These are phyloP conservation scores for Palloptera scutellata DNA, from an alignment of 2,888 invertebrate genomes.

Conservation along the genomic window DNA sequence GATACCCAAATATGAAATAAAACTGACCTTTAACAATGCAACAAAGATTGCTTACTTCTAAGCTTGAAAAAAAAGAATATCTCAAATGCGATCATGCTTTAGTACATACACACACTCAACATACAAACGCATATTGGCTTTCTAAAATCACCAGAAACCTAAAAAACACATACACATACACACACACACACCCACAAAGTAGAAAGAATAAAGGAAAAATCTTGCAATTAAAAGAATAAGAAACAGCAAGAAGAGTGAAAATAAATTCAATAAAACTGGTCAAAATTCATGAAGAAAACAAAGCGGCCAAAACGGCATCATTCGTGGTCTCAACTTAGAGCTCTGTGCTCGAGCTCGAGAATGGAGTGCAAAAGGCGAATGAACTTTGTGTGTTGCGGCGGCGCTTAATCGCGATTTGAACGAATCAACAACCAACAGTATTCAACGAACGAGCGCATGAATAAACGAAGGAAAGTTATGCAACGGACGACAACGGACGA, in stretches of 20 bases:
- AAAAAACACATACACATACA: too few relatives aligned
- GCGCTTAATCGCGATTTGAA: constrained; percentile 18
- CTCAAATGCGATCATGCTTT: constrained; percentile 15
- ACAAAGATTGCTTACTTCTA: constrained; percentile 45
- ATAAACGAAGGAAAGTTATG: constrained; percentile 58
- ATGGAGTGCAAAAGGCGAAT: constrained; percentile 63
- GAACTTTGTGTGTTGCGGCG: constrained; percentile 51
- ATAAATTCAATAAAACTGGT: constrained; percentile 24
- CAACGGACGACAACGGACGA: constrained; percentile 43
- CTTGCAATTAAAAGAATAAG: too few relatives aligned
- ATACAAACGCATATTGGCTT: constrained; percentile 42
- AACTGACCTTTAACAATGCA: constrained; percentile 55
- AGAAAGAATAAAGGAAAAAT: too few relatives aligned
- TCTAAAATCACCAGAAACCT: constrained; percentile 37
- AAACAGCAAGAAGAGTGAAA: constrained; percentile 43
- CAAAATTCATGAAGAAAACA: constrained; percentile 37
- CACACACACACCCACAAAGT: too few relatives aligned
- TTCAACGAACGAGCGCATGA: background rate
- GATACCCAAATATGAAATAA: constrained; percentile 20
- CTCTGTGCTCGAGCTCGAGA: constrained; percentile 38
- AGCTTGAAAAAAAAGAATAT: constrained; percentile 38
- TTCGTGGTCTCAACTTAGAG: constrained; percentile 25
- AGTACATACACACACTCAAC: background rate
- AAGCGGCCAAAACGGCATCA: constrained; percentile 22
- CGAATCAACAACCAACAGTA: background rate